Conservation (phyloP, 1,140 invertebrate genomes). For the Penaeus japonicus region DNA sequence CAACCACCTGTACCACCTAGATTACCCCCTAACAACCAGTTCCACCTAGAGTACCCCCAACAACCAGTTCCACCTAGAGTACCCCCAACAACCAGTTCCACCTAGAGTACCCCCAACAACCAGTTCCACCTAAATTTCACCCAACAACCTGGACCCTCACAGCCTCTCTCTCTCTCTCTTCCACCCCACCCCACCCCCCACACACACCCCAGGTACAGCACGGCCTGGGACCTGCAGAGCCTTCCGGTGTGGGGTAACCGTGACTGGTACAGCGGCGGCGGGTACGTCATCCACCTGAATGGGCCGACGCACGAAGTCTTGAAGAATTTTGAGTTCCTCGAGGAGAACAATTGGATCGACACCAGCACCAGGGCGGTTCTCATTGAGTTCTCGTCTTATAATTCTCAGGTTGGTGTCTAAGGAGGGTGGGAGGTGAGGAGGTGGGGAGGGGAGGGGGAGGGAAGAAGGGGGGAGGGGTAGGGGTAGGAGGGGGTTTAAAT, state of each 20-base stretch:
- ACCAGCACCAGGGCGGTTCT: constrained; percentile 69
- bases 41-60: no score
- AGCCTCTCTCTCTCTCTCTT: no score
- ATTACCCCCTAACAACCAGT: no score
- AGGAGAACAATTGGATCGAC: constrained; percentile 69
- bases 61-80: no score
- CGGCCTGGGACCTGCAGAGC: constrained; percentile 45
- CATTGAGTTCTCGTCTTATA: constrained; percentile 71
- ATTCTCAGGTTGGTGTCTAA: constrained; percentile 64
- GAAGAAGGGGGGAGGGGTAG: not conserved
- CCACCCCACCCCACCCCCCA: no score
- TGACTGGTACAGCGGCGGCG: constrained; percentile 69
- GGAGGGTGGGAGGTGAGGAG: no score
- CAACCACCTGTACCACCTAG: no score
- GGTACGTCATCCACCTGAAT: constrained; percentile 67
- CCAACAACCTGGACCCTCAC: no score
- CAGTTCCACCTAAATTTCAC: no score
- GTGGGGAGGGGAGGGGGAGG: not conserved
- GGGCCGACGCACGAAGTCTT: constrained; percentile 63
- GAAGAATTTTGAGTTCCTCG: constrained; percentile 63
- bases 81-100: no score
- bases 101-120: no score
- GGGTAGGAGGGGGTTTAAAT: not conserved
- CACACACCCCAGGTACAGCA: constrained; percentile 42
- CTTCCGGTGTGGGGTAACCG: constrained; percentile 59